These are phyloP conservation scores for Parambassis ranga DNA, from an alignment of 2,797 vertebrate genomes.

Conservation along the genomic window DNA sequence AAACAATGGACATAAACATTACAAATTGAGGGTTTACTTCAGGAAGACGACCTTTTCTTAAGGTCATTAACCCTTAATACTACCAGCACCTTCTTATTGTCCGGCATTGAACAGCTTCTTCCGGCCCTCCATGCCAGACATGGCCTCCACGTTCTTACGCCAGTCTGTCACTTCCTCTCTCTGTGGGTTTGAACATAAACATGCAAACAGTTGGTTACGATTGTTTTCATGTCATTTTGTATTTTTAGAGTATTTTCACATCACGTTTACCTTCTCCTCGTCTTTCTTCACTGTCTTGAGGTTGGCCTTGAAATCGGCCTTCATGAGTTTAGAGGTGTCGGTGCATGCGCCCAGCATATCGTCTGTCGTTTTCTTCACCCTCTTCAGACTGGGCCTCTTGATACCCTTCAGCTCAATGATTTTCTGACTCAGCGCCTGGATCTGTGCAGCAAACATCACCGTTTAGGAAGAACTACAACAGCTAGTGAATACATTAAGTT, in stretches of 20 bases:
- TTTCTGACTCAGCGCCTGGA: constrained; percentile 68
- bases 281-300: constrained; percentile 87
- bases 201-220: no score
- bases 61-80: background rate
- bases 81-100: constrained; percentile 39
- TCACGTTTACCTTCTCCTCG: constrained; percentile 79
- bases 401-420: constrained; percentile 77
- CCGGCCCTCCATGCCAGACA: constrained; percentile 82
- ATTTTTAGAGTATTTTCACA: background rate
- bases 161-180: constrained; percentile 81
- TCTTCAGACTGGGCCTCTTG: constrained; percentile 78
- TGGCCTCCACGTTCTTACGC: constrained; percentile 82
- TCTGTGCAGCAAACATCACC: constrained; percentile 47
- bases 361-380: constrained; percentile 82
- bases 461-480: background rate
- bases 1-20: background rate
- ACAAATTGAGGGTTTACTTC: background rate
- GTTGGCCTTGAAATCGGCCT: constrained; percentile 82
- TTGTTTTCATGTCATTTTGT: no score
- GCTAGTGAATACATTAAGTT: background rate
- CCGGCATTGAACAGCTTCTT: constrained; percentile 78
- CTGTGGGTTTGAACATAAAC: no score
- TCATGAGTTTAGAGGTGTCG: constrained; percentile 74
- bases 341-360: constrained; percentile 78
- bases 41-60: background rate